A percentile compares a stretch with the other conserved stretches of the same genome.
Evolutionary conservation across 1,140 invertebrate species (phyloP).

Genomic region (Pseudomyrmex pallidus): DNA sequence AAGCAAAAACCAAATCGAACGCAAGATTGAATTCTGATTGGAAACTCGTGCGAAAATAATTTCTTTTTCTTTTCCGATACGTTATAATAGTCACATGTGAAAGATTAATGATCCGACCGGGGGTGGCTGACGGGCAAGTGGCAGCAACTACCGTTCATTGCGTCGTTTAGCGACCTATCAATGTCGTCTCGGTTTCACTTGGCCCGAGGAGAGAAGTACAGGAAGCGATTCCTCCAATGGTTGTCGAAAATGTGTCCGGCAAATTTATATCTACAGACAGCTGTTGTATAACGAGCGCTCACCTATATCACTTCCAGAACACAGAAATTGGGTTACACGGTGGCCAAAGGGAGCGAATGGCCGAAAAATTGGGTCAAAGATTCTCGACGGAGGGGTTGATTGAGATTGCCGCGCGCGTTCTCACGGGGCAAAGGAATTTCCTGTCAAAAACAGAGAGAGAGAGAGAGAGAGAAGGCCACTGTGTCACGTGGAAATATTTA

Average conservation of each 20-base stretch:
- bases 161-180: conserved; percentile 34
- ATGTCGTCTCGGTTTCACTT: conserved; percentile 58
- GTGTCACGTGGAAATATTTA: not conserved
- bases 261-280: conserved; percentile 64
- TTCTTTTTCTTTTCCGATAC: not conserved
- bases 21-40: conserved; percentile 3
- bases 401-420: conserved; percentile 40
- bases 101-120: conserved; percentile 19
- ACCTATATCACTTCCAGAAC: conserved; percentile 56
- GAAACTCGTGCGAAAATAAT: too few relatives aligned
- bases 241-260: conserved; percentile 55
- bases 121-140: not conserved
- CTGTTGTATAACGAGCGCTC: conserved; percentile 23
- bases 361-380: conserved; percentile 61
- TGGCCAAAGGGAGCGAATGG: conserved; percentile 55
- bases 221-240: conserved; percentile 60
- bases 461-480: too few relatives aligned
- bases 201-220: not conserved
- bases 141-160: not conserved
- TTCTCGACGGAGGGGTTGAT: conserved; percentile 45
- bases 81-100: not conserved
- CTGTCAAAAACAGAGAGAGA: conserved; percentile 22
- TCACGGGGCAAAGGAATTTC: conserved; percentile 22
- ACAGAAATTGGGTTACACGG: conserved; percentile 56
- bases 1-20: not conserved